A percentile compares a stretch with the other conserved stretches of the same genome.
Conservation (phyloP, 2,797 vertebrate species). For the Xenentodon cancila region DNA sequence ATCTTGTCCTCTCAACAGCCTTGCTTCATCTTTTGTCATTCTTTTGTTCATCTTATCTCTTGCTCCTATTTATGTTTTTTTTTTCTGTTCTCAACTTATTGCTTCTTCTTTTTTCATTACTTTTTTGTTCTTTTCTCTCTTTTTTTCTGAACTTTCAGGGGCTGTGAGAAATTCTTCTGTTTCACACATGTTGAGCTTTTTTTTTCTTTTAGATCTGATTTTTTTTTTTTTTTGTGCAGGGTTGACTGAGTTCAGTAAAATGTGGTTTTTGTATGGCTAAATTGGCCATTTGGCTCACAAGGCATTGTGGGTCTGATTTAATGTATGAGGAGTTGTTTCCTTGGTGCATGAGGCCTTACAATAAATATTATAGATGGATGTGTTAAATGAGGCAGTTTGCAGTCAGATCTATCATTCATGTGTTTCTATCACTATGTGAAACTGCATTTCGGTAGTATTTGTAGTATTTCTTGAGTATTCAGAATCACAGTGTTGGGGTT, state of each 20-base stretch:
- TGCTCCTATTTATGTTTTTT: no score
- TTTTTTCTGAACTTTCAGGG: no score
- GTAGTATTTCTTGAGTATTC: no score
- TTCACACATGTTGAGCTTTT: no score
- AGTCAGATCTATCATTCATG: constrained; percentile 3
- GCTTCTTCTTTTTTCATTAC: no score
- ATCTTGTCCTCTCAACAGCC: no score
- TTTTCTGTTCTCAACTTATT: no score
- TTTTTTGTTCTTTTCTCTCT: no score
- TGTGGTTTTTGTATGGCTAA: neutral
- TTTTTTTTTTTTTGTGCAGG: neutral
- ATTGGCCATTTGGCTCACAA: neutral
- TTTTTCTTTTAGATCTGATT: neutral
- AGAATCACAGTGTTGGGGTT: neutral
- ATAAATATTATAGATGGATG: neutral
- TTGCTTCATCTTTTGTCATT: no score
- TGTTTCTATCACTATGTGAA: constrained; percentile 3
- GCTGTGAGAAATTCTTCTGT: no score
- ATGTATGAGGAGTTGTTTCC: neutral
- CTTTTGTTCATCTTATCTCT: no score
- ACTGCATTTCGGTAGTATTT: neutral
- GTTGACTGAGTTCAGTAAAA: no score
- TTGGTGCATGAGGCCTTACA: neutral
- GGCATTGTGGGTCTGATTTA: neutral
- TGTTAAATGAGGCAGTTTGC: constrained; percentile 6